These are phyloP conservation scores for Mola mola DNA, from an alignment of 2,113 vertebrate species.

Conservation along the genomic window DNA sequence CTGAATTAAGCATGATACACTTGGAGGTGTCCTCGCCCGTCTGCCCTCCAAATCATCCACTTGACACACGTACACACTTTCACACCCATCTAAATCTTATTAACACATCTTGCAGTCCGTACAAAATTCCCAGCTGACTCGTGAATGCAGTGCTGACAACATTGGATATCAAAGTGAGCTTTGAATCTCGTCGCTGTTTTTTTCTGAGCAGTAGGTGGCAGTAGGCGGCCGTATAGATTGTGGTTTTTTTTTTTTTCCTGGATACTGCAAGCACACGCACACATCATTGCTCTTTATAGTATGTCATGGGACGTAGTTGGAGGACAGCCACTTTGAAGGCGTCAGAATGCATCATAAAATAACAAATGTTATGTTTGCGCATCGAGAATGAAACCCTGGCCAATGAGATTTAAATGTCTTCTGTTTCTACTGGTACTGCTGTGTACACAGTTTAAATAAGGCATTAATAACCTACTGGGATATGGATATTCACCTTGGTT, in stretches of 20 bases:
- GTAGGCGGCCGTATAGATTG: slow-evolving; percentile 1
- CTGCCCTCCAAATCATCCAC: slow-evolving; percentile 20
- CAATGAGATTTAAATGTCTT: slow-evolving; percentile 1
- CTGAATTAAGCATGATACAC: slow-evolving; percentile 62
- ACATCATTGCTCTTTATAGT: slow-evolving; percentile 23
- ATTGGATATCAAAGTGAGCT: slow-evolving; percentile 49
- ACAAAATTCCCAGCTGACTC: slow-evolving; percentile 43
- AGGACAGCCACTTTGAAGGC: slow-evolving; percentile 22
- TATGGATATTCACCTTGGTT: too few relatives aligned
- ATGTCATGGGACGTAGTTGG: slow-evolving; percentile 20
- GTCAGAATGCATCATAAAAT: slow-evolving; percentile 10
- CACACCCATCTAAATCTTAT: slow-evolving; percentile 37
- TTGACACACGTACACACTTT: not conserved
- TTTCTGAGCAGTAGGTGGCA: not conserved
- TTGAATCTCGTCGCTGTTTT: slow-evolving; percentile 33
- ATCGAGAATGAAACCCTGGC: not conserved
- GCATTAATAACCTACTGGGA: not conserved
- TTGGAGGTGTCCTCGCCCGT: slow-evolving; percentile 27
- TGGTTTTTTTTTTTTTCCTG: slow-evolving; percentile 20
- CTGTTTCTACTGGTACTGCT: not conserved
- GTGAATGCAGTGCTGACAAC: not conserved
- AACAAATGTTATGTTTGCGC: slow-evolving; percentile 15
- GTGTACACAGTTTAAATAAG: not conserved
- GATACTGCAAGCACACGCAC: slow-evolving; percentile 23
- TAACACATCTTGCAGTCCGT: slow-evolving; percentile 34